phyloP scores from a whole-genome alignment of 2,888 invertebrate species.

The Cylindroiulus punctatus region DNA sequence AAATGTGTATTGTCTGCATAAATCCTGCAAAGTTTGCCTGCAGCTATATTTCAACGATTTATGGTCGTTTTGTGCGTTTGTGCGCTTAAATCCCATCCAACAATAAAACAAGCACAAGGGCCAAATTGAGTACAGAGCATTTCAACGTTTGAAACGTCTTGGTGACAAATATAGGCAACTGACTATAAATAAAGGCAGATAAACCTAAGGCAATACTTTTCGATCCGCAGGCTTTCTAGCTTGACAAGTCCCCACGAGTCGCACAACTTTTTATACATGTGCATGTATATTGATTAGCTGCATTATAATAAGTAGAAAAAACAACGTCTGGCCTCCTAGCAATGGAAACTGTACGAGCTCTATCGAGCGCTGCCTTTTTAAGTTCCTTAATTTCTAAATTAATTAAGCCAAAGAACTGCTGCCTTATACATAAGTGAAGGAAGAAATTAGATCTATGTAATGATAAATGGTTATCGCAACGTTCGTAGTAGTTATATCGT shows the following conservation, averaged over 20 bases:
- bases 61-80: no score
- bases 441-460: neutral
- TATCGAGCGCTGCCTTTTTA: neutral
- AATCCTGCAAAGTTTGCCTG: no score
- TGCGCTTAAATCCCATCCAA: no score
- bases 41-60: no score
- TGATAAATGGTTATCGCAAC: neutral
- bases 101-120: no score
- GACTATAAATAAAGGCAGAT: neutral
- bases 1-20: no score
- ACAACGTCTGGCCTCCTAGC: neutral
- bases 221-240: neutral
- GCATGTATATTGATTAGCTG: neutral
- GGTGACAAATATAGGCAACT: neutral
- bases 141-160: neutral
- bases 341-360: neutral
- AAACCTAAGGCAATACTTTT: no score
- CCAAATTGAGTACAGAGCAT: no score
- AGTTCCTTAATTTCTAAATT: constrained; percentile 1
- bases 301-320: no score
- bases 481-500: neutral
- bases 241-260: no score
- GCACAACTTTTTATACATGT: neutral
- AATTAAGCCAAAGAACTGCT: constrained; percentile 34
- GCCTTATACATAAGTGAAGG: neutral